Conservation (phyloP, 2,113 vertebrate genomes). For the Motacilla alba region DNA sequence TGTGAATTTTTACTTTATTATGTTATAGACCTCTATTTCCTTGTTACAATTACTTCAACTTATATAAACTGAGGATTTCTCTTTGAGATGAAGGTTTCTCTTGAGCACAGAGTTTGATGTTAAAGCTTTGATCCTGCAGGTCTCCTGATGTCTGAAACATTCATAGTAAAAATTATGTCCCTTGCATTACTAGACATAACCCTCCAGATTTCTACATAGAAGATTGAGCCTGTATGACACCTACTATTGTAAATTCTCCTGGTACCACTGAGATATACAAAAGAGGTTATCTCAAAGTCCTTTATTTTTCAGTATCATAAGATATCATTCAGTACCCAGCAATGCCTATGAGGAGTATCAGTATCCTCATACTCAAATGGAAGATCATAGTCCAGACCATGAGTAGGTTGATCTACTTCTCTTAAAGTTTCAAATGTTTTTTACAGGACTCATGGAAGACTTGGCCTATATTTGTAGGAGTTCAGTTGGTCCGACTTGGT, state of each 20-base stretch:
- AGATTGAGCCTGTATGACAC: neutral
- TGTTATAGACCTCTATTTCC: neutral
- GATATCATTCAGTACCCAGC: neutral
- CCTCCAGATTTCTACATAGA: neutral
- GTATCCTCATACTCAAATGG: neutral
- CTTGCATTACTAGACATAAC: neutral
- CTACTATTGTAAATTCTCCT: neutral
- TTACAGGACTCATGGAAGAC: neutral
- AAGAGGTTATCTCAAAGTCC: neutral
- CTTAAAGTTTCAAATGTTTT: neutral
- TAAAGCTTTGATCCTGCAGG: neutral
- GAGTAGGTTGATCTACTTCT: neutral
- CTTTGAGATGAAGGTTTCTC: neutral
- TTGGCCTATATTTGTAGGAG: neutral
- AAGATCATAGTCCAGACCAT: neutral
- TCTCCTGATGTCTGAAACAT: neutral
- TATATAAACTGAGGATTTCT: neutral
- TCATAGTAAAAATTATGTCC: neutral
- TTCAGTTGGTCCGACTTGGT: neutral
- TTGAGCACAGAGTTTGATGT: neutral
- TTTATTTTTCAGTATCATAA: neutral
- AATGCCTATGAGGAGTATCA: neutral
- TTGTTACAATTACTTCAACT: neutral
- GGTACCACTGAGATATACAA: neutral
- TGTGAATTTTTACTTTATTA: neutral